Percentiles rank a stretch among this genome's conserved stretches.
These are phyloP conservation scores for Apostichopus leukothele DNA, from an alignment of 53 echinoderm and acorn worm genomes.

Conservation along the genomic window DNA sequence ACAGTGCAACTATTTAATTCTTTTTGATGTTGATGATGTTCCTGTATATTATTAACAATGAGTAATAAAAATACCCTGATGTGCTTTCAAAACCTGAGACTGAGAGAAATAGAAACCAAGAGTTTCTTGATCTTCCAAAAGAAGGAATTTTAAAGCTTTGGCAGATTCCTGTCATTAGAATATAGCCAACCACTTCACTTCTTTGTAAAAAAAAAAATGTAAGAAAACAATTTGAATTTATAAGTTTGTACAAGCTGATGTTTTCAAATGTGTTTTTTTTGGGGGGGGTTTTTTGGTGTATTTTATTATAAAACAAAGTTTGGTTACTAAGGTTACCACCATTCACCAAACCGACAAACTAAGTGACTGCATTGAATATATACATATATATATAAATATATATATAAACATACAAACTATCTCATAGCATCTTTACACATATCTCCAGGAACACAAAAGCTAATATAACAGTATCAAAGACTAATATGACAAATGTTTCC, in stretches of 20 bases:
- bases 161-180: not conserved
- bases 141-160: not conserved
- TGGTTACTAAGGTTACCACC: not conserved
- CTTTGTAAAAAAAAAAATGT: not conserved
- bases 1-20: not conserved
- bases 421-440: too few species aligned
- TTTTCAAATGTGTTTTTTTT: too few species aligned
- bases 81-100: conserved; percentile 35
- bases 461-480: too few species aligned
- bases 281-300: not conserved
- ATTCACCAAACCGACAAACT: too few species aligned
- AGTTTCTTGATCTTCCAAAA: not conserved
- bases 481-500: too few species aligned
- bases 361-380: too few species aligned
- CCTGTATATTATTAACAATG: conserved; percentile 26
- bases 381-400: too few species aligned
- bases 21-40: conserved; percentile 11
- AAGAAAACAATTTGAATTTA: not conserved
- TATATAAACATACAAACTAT: too few species aligned
- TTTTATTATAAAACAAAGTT: not conserved
- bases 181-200: not conserved
- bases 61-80: conserved; percentile 44
- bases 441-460: too few species aligned
- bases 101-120: not conserved
- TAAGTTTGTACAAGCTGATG: not conserved